Base-by-base conservation (phyloP, 2,888 invertebrate genomes). In the Hemaris fuciformis region DNA sequence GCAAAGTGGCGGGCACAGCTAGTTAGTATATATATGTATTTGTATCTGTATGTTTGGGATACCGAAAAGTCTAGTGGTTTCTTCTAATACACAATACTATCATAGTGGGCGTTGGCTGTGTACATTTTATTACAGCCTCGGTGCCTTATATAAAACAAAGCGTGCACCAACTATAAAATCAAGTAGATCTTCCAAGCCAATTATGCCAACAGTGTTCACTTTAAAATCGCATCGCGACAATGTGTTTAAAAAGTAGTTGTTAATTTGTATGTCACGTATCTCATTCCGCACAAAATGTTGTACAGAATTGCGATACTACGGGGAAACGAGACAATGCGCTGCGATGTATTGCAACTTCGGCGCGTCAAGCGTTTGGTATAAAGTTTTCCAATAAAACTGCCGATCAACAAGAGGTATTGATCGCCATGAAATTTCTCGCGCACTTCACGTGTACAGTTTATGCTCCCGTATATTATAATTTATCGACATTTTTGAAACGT, bases 331-430 rank as follows among this genome's bases (percentile, higher is more conserved):
- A 80, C 76, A 79, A 80, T 82, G 81, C 79, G 83, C 66, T 79
- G 76, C 76, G 79, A 68, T 71, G 66, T 62, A 63, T 67, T 67
- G 61, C 65, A 58, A 66, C 60, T 66, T 61, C 64, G 67, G 58
- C 66, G 62, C 62, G 63, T 61, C 64, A 64, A 70, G 68, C 67
- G 73, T 78, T 76, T 81, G 78, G 78, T 80, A 80, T 76, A 77
- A 77, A 84, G 68, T 81, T 83, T 83, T 73, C 75, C 75, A 80
- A 84, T 85, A 85, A 82, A 85, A 80, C 77, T 77, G 76, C 71
- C 79, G 76, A 80, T 81, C 78, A 81, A 77, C 76, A 73, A 68
- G 72, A 81, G 83, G n/a, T n/a, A n/a, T 78, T 77, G 71, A 66
- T 61, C 66, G 25, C 13, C 64, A 67, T 72, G 66, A 66, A 72